Conservation (phyloP, 2,113 vertebrate species). For the Tursiops truncatus region DNA sequence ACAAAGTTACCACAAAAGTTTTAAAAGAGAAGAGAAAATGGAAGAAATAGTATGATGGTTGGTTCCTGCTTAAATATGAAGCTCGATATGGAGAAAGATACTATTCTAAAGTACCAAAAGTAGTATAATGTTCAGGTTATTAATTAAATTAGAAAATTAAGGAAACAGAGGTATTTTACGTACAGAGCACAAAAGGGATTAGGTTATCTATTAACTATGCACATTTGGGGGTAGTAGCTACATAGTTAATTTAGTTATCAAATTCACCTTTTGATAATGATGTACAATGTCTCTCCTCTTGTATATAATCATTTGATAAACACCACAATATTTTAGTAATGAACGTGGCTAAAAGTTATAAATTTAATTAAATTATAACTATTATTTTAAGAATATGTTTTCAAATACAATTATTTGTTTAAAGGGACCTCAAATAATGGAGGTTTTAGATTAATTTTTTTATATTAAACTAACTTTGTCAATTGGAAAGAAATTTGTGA, state of each 20-base stretch:
- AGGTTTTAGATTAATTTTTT: neutral
- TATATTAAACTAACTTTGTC: neutral
- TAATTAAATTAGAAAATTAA: conserved; percentile 8
- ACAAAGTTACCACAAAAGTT: neutral
- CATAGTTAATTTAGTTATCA: neutral
- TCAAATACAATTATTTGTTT: neutral
- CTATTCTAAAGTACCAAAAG: neutral
- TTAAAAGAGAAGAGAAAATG: neutral
- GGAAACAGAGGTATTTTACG: neutral
- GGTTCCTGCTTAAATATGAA: neutral
- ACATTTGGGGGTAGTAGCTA: neutral
- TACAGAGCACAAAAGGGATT: neutral
- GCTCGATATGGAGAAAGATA: neutral
- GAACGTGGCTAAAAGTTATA: neutral
- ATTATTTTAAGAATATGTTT: neutral
- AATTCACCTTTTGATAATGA: neutral
- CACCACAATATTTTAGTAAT: neutral
- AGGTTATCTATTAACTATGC: neutral
- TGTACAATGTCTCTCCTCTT: neutral
- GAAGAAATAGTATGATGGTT: neutral
- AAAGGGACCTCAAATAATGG: neutral
- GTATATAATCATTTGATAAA: neutral
- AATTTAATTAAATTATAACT: neutral
- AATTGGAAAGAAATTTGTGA: conserved; percentile 1
- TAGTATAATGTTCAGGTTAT: neutral